Evolutionary conservation across 2,888 invertebrate species (phyloP).

Genomic region (Hirtodrosophila duncani): DNA sequence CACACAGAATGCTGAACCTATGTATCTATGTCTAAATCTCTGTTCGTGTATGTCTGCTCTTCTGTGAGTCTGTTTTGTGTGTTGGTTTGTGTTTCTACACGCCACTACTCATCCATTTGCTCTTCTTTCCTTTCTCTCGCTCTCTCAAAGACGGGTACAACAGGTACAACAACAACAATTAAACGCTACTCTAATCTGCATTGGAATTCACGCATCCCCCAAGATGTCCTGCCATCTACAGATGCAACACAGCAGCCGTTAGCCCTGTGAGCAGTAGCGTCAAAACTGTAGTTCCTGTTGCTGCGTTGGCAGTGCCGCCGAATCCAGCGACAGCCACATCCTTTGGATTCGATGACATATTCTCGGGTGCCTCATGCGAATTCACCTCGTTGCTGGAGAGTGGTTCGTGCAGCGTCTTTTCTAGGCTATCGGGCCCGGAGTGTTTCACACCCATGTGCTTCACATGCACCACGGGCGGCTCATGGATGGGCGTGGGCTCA

Average conservation of each 20-base stretch:
- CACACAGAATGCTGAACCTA: slow-evolving; percentile 32
- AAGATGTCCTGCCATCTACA: slow-evolving; percentile 46
- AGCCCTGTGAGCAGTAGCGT: slow-evolving; percentile 31
- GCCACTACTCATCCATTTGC: slow-evolving; percentile 13
- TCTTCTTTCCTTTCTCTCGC: slow-evolving; percentile 5
- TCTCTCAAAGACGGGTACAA: slow-evolving; percentile 75
- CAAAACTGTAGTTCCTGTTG: slow-evolving; percentile 12
- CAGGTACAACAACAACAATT: slow-evolving; percentile 77
- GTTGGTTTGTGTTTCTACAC: slow-evolving; percentile 1
- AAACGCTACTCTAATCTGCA: slow-evolving; percentile 70
- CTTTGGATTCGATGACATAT: slow-evolving; percentile 71
- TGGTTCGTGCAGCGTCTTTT: slow-evolving; percentile 67
- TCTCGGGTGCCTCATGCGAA: slow-evolving; percentile 72
- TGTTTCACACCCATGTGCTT: slow-evolving; percentile 68
- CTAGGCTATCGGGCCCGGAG: slow-evolving; percentile 71
- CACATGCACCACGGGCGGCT: slow-evolving; percentile 77
- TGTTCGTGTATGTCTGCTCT: background rate
- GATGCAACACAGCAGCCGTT: slow-evolving; percentile 35
- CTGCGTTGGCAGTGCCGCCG: slow-evolving; percentile 32
- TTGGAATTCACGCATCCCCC: slow-evolving; percentile 6
- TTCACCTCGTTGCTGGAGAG: slow-evolving; percentile 62
- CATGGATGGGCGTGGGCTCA: slow-evolving; percentile 78
- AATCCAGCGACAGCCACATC: slow-evolving; percentile 62
- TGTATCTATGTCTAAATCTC: slow-evolving; percentile 32
- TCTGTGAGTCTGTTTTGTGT: slow-evolving; percentile 4